phyloP scores from a whole-genome alignment of 2,797 vertebrate species.

The Neopelma chrysocephalum region DNA sequence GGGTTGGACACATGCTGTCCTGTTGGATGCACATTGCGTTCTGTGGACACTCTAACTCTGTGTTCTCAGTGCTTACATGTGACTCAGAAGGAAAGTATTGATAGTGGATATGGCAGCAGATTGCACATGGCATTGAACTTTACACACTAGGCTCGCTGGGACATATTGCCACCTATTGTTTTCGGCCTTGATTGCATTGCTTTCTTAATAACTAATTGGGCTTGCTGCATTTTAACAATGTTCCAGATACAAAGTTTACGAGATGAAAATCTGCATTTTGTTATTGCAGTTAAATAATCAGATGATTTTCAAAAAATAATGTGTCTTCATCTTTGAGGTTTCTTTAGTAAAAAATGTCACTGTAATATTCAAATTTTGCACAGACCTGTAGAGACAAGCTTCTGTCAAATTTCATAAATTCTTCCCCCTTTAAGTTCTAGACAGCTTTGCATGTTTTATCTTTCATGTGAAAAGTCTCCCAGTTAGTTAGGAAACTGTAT shows the following conservation, averaged over 20 bases:
- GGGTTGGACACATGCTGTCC: conserved; percentile 5
- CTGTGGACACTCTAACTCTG: not conserved
- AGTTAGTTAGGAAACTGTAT: not conserved
- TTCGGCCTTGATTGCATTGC: conserved; percentile 43
- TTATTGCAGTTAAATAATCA: not conserved
- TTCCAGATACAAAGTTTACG: not conserved
- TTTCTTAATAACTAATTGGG: not conserved
- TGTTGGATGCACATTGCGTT: conserved; percentile 57
- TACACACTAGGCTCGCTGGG: conserved; percentile 31
- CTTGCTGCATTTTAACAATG: not conserved
- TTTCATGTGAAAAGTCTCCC: not conserved
- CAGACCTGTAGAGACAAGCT: rapidly evolving
- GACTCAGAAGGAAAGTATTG: conserved; percentile 61
- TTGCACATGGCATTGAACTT: conserved; percentile 48
- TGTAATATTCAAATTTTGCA: not conserved
- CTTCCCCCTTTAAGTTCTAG: not conserved
- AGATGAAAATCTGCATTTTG: not conserved
- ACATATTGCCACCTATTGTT: conserved; percentile 64
- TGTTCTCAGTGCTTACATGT: conserved; percentile 2
- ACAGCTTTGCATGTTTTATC: not conserved
- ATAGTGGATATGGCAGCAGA: conserved; percentile 55
- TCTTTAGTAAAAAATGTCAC: not conserved
- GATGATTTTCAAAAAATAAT: not conserved
- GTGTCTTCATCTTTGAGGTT: rapidly evolving
- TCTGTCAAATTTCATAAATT: not conserved